Base-by-base conservation (phyloP, 2,888 invertebrate species). In the Euzophera pinguis region DNA sequence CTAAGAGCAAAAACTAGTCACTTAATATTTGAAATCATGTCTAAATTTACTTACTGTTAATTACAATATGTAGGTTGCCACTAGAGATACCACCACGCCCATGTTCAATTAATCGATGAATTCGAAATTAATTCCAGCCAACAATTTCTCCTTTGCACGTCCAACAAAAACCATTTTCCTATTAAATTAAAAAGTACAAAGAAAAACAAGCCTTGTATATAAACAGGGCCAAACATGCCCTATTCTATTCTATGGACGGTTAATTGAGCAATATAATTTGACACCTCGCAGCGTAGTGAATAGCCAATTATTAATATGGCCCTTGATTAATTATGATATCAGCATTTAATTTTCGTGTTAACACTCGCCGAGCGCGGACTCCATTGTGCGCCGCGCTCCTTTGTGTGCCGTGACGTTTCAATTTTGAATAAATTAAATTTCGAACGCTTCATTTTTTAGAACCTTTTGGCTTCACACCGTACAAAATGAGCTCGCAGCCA, bases 341-440 rank as follows among this genome's bases (percentile, higher is more conserved):
- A 90, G 88, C 89, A 89, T 89, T 90, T 90, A 89, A 90, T 89
- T 89, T 90, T 86, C 89, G 81, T 88, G 89, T 89, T 90, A 90
- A 88, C 89, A 87, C 81, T 78, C 76, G 70, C 67, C 69, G 75
- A 77, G 75, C 73, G 77, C 71, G 69, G 62, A 72, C 73, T 73
- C 87, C 78, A 87, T 88, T 88, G 89, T 88, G 69, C 64, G 67
- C 75, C 73, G 73, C 75, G 71, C 71, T 78, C 84, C 83, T 87
- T 88, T 87, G 88, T 88, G 69, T 69, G 77, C 78, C 84, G 81
- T 90, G 89, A 90, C 89, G 89, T 90, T 89, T 89, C 89, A 90
- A 90, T 90, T 89, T 88, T 87, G 89, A 88, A 89, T 89, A 90
- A 90, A 89, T 90, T 90, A 90, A 89, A 90, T 90, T 89, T 90